Evolutionary conservation across 2,888 invertebrate species (phyloP).

Genomic region (Orthosia cruda): DNA sequence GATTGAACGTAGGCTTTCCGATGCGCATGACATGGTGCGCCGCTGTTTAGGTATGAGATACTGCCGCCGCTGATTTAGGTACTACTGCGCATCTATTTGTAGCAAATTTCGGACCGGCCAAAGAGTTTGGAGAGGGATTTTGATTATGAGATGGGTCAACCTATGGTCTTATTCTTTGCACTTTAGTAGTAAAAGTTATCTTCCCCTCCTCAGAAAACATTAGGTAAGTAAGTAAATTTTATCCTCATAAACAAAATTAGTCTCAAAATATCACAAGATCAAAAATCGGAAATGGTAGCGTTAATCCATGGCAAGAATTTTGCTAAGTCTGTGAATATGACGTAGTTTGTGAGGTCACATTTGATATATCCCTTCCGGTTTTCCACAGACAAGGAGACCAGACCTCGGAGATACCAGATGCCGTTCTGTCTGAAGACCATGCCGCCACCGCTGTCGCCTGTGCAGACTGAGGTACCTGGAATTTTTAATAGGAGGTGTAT

Average conservation of each 20-base stretch:
- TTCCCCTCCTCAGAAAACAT: neutral
- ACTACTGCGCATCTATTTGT: too few relatives aligned
- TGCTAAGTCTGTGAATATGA: constrained; percentile 92
- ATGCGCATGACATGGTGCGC: too few relatives aligned
- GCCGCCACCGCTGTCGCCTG: constrained; percentile 90
- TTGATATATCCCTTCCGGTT: constrained; percentile 89
- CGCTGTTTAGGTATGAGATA: too few relatives aligned
- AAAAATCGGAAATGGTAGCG: constrained; percentile 75
- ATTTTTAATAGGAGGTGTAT: constrained; percentile 23
- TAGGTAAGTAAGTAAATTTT: too few relatives aligned
- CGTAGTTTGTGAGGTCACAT: constrained; percentile 92
- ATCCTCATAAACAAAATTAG: constrained; percentile 52
- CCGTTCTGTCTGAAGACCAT: constrained; percentile 87
- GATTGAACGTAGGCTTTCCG: too few relatives aligned
- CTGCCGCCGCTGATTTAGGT: too few relatives aligned
- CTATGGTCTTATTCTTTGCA: neutral
- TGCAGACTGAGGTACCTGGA: constrained; percentile 92
- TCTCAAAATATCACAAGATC: constrained; percentile 39
- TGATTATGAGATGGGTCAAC: neutral
- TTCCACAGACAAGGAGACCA: constrained; percentile 92
- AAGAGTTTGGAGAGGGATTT: too few relatives aligned
- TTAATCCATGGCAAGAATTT: constrained; percentile 92
- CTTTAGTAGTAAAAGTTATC: too few relatives aligned
- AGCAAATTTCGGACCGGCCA: too few relatives aligned
- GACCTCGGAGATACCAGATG: constrained; percentile 88